Conservation (phyloP, 1,140 invertebrate genomes). For the Ceratosolen solmsi region DNA sequence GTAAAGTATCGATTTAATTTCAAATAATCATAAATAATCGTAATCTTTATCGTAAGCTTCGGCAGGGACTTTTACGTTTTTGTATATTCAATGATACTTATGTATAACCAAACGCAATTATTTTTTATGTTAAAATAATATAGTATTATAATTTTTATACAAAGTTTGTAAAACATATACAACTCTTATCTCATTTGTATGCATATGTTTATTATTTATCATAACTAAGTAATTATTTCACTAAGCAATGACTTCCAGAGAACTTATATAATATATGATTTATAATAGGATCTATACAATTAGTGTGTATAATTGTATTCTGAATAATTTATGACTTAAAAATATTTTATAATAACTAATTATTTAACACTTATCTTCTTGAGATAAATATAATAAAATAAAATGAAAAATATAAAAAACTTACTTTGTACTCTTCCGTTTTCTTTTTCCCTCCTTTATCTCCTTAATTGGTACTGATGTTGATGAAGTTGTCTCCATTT, state of each 20-base stretch:
- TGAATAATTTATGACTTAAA: neutral
- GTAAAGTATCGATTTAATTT: too few species aligned
- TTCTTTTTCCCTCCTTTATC: slow-evolving; percentile 54
- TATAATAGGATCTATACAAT: neutral
- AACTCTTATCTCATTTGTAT: neutral
- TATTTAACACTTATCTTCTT: neutral
- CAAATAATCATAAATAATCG: too few species aligned
- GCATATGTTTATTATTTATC: slow-evolving; percentile 25
- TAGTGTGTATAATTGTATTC: neutral
- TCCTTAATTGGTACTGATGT: slow-evolving; percentile 34
- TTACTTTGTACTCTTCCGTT: slow-evolving; percentile 56
- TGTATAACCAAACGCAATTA: too few species aligned
- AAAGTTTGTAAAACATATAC: too few species aligned
- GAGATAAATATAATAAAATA: neutral
- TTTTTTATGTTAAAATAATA: too few species aligned
- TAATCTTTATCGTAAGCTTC: too few species aligned
- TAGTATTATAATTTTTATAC: too few species aligned
- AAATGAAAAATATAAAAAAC: slow-evolving; percentile 12
- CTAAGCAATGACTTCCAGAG: neutral
- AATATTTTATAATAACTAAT: neutral
- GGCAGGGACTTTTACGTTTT: too few species aligned
- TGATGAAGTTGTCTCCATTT: slow-evolving; percentile 17
- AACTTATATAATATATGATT: slow-evolving; percentile 34
- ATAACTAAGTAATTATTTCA: slow-evolving; percentile 2
- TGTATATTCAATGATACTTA: too few species aligned